These are phyloP conservation scores for Thera obeliscata DNA, from an alignment of 2,888 invertebrate genomes.

Conservation along the genomic window DNA sequence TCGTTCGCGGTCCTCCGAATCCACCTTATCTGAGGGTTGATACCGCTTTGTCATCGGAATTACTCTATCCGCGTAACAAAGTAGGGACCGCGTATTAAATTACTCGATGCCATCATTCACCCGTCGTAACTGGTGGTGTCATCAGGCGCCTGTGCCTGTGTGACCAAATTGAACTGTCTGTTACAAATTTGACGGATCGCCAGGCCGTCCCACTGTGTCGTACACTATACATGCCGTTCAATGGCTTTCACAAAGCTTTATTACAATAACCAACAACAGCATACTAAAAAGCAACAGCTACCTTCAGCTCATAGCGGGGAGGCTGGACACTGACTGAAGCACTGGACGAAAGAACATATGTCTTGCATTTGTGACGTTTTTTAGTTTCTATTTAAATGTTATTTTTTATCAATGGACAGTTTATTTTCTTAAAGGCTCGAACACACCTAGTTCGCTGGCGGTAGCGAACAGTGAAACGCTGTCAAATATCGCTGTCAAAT, in stretches of 20 bases:
- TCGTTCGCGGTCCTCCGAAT: slow-evolving; percentile 2
- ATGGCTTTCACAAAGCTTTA: slow-evolving; percentile 9
- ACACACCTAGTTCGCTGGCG: too few species aligned
- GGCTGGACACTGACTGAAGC: too few species aligned
- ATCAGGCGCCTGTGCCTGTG: slow-evolving; percentile 45
- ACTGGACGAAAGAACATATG: too few species aligned
- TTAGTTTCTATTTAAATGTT: too few species aligned
- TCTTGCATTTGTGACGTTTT: too few species aligned
- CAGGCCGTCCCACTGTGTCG: slow-evolving; percentile 7
- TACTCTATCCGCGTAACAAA: slow-evolving; percentile 61
- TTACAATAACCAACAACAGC: too few species aligned
- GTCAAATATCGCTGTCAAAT: too few species aligned
- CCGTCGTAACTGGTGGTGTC: slow-evolving; percentile 50
- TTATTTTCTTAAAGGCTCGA: too few species aligned
- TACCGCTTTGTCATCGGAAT: slow-evolving; percentile 66
- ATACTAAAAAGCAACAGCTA: too few species aligned
- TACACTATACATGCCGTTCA: slow-evolving; percentile 14
- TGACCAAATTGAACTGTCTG: slow-evolving; percentile 52
- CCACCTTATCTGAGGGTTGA: slow-evolving; percentile 47
- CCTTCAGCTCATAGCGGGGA: too few species aligned
- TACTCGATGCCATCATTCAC: slow-evolving; percentile 58
- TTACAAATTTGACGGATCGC: slow-evolving; percentile 35
- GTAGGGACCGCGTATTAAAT: slow-evolving; percentile 58
- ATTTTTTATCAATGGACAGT: too few species aligned
- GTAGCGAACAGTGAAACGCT: too few species aligned